Base-by-base conservation (phyloP, 53 echinoderm and acorn worm species). In the Henricia sp. region DNA sequence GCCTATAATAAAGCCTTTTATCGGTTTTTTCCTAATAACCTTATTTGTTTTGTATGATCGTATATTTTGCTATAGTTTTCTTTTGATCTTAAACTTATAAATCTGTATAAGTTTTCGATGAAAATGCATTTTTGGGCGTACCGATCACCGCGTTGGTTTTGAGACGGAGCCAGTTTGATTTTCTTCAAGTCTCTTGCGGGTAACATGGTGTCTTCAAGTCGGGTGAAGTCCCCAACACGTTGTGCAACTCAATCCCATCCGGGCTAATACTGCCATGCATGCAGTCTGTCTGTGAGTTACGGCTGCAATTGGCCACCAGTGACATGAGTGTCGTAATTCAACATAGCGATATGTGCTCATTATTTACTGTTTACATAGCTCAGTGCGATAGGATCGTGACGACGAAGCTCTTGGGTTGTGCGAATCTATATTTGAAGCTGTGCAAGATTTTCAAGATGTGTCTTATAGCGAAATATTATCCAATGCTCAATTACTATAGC, bases 291-390 rank as follows among this genome's bases (percentile, higher is more conserved):
- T 1, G 10, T 60, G 62, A 60, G 62, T 60, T 60, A 60, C 23
- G 62, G 17, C 32, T 25, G 62, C 29, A 60, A 32, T 60, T 4
- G 29, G 5, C 62, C 1, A 29, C 8, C 62, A 3, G 33, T 60
- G 62, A 60, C 62, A 60, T 32, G 62, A 30, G 17, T 60, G 62
- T 20, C 29, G 33, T 60, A 60, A 60, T 60, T 60, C 32, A 60
- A 60, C 62, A 16, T 5, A 14, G 62, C 14, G 62, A 60, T 32
- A 60, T 60, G 62, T 28, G 29, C 16, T 20, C 17, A 60, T 6
- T 60, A 60, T 60, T 60, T 60, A 60, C 32, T 29, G 33, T 29
- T 33, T 60, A 60, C 62, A 60, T 60, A 0, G 33, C 3, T 30
- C 14, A 13, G 62, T 0, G 33, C 6, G 62, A 60, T 29, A 34